Evolutionary conservation across 2,113 vertebrate genomes (phyloP).

Genomic region (Oryzias curvinotus): DNA sequence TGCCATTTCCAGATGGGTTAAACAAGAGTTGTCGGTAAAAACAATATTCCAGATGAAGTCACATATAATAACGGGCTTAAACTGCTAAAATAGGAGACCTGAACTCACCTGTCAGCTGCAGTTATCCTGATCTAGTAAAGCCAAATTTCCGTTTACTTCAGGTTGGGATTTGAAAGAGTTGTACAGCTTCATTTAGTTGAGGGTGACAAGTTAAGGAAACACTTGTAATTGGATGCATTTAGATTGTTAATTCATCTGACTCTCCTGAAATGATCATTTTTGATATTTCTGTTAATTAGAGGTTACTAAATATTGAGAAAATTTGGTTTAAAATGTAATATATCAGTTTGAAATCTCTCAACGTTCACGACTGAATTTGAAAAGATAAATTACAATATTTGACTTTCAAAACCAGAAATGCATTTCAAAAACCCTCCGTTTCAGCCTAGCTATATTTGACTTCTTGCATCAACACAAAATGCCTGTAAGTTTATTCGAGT

Average conservation of each 20-base stretch:
- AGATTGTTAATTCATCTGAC: neutral
- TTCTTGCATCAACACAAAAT: neutral
- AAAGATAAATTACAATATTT: too few relatives aligned
- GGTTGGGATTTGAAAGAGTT: constrained; percentile 27
- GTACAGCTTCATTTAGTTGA: constrained; percentile 16
- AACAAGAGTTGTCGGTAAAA: neutral
- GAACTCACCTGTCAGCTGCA: constrained; percentile 28
- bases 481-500: constrained; percentile 3
- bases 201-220: constrained; percentile 3
- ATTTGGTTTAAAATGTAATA: too few relatives aligned
- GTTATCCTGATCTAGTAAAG: constrained; percentile 26
- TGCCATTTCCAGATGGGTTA: neutral
- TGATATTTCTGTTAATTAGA: neutral
- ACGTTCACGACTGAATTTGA: too few relatives aligned
- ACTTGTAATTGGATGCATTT: constrained; percentile 1
- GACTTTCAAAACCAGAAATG: too few relatives aligned
- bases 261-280: neutral
- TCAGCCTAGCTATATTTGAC: neutral
- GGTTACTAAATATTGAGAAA: too few relatives aligned
- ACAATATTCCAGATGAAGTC: constrained; percentile 6
- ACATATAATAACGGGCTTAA: constrained; percentile 5
- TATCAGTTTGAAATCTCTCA: too few relatives aligned
- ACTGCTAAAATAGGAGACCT: constrained; percentile 2
- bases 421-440: neutral
- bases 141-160: constrained; percentile 25